Base-by-base conservation (phyloP, 2,888 invertebrate species). In the Ormyrus thymus region DNA sequence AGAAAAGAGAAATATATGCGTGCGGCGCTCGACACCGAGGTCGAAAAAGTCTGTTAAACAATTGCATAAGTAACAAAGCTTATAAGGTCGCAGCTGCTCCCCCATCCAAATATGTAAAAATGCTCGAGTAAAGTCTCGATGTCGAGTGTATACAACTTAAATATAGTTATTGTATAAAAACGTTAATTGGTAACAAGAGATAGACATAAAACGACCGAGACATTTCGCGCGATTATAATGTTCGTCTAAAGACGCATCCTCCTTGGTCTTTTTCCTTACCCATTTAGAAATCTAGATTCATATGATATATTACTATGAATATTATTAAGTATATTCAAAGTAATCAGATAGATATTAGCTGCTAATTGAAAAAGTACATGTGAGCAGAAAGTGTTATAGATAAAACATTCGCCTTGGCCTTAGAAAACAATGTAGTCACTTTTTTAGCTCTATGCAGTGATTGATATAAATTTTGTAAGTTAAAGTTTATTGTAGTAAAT, bases 281-380 rank as follows among this genome's bases (percentile, higher is more conserved):
- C 29, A 29, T 29, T 29, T 86, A 87, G 85, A 84, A 81, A 64
- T 84, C 74, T 88, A 87, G 86, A 87, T 86, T 85, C 84, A 85
- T 86, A 86, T 85, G 83, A 82, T 84, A 86, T 84, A 84, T 84
- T 83, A 84, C 78, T 78, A 83, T 82, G 81, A 83, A 82, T 81
- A 72, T 62, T 66, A 83, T 68, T 86, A 84, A 83, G 81, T 82
- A 84, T 84, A 84, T 83, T 83, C 80, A 81, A 82, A 71, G 43
- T 55, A 77, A 66, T 50, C 62, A 74, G 77, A 81, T 83, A 84
- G 82, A 82, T 86, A 85, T 82, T 82, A 83, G 83, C 82, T 86
- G 86, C 84, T 87, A 86, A 85, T 84, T 82, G 65, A 81, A 83
- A 56, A 81, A 83, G 59, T 10, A 85, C 29, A 55, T 73, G 73